Percentiles rank a stretch among this genome's conserved stretches.
These are phyloP conservation scores for Melanotaenia parkinsoni DNA, from an alignment of 2,797 vertebrate species.

Conservation along the genomic window DNA sequence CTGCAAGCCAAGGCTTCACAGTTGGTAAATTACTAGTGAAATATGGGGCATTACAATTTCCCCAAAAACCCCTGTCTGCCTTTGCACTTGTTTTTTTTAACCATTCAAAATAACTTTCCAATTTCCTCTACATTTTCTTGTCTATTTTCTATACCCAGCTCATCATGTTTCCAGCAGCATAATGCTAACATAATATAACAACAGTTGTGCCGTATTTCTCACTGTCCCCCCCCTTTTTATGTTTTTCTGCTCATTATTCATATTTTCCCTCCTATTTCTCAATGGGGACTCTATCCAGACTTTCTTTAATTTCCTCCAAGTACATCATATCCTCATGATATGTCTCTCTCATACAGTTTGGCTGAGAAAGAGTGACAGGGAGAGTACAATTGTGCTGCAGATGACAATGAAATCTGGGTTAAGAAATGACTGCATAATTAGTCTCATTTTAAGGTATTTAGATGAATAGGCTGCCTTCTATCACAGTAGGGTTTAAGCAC, in stretches of 20 bases:
- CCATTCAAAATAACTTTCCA: constrained; percentile 12
- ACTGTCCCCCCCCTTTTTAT: background rate
- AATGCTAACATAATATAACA: constrained; percentile 12
- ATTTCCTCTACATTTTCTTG: background rate
- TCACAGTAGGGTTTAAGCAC: constrained; percentile 22
- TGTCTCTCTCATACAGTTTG: constrained; percentile 25
- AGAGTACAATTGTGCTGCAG: background rate
- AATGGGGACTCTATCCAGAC: background rate
- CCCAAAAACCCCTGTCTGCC: constrained; percentile 22
- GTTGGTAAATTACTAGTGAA: constrained; percentile 56
- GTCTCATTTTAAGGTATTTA: constrained; percentile 18
- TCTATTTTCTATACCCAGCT: background rate
- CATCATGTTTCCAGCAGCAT: constrained; percentile 13
- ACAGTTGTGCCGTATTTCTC: constrained; percentile 13
- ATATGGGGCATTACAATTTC: constrained; percentile 44
- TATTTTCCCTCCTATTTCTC: constrained; percentile 17
- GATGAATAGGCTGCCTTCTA: constrained; percentile 30
- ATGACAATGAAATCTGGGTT: constrained; percentile 27
- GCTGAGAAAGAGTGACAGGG: constrained; percentile 21
- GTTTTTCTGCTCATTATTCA: constrained; percentile 5
- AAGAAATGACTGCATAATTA: constrained; percentile 31
- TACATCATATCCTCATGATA: constrained; percentile 32
- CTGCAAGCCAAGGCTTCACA: constrained; percentile 20
- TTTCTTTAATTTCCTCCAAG: constrained; percentile 15
- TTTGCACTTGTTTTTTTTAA: background rate